Base-by-base conservation (phyloP, 2,797 vertebrate species). In the Myotis pilosus region DNA sequence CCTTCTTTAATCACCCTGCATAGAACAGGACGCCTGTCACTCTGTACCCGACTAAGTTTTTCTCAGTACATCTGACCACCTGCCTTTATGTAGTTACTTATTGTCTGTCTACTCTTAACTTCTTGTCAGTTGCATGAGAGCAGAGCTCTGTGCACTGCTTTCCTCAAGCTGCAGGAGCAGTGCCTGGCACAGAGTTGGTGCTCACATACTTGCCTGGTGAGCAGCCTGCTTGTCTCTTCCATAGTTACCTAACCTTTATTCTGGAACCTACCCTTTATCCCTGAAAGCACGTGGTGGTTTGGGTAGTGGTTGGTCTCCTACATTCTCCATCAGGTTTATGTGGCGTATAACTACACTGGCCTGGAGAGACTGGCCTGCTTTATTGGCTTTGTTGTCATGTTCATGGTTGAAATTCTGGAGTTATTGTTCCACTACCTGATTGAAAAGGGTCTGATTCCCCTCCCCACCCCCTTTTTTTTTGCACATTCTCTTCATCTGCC, bases 161-260 rank as follows among this genome's bases (percentile, higher is more conserved):
- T 78, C 30, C 15, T 5, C 8, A n/a, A 1, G 60, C 55, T 17
- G 57, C 16, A 17, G 20, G 68, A 17, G 23, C 55, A 12, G 51
- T 49, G 47, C 84, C 89, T 6, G 17, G 90, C 53, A 7, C 51
- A 0, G 23, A 6, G 9, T 7, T 2, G 69, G 57, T 30, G 5
- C 9, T 19, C 33, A 22, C 1, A 2, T 17, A 5, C 51, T 41
- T 41, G 20, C 33, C 6, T 2, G n/a, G 47, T 5, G 19, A 44
- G 36, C 12, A 47, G 12, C n/a, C 47, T 6, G 0, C 0, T 20
- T 30, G 49, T n/a, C 62, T 22, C 41, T 81, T 72, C n/a, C 41
- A 10, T 17, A 0, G 66, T 72, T 44, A 36, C 66, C 53, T 68
- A 15, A 12, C 8, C 33, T 72, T 55, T 13, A 6, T 57, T 72